Base-by-base conservation (phyloP, 2,113 vertebrate genomes). In the Phylloscopus trochiloides region DNA sequence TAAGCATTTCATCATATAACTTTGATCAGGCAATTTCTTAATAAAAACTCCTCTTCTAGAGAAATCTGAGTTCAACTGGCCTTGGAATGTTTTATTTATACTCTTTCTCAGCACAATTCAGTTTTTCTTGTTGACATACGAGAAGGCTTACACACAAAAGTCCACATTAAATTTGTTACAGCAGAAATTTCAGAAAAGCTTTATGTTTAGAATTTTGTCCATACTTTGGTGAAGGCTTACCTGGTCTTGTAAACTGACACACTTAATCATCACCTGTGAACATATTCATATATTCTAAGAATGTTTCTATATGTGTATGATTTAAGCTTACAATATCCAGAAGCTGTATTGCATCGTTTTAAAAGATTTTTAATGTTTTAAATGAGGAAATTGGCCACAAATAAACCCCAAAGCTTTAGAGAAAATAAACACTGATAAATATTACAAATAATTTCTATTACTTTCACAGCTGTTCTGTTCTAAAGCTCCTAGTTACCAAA, bases 401-500 rank as follows among this genome's bases (percentile, higher is more conserved):
- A 66, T 67, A 80, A 70, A 88, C 25, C 28, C 16, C 45, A 81
- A 77, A 92, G 17, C 21, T 67, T 82, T 76, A 72, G 47, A 18
- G 6, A 57, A 96, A 88, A 76, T 75, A 54, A 96, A 78, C 7
- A n/a, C 45, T 26, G 51, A 43, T 73, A 75, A 61, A 55, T 51
- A 55, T 70, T 59, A 74, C 13, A 38, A 58, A 68, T 54, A 6
- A 84, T 51, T 89, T 29, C 31, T 40, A 36, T 62, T 79, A 62
- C 65, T 76, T 94, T 85, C 66, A 85, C 51, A 45, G n/a, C 11
- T 47, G 11, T 88, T 88, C 75, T 54, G 24, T 50, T 40, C 80
- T 92, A 62, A 88, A 98, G 97, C 86, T 99, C 93, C 97, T 98
- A 80, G 86, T 98, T 93, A 98, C 97, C 92, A 94, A 97, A 98